These are phyloP conservation scores for human (Homo sapiens) DNA, from an alignment of 2,113 vertebrate species.

Conservation along the genomic window GRCh38 chr18:22543501-22544000, in stretches of 20 bases:
- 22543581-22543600: not conserved
- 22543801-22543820: conserved; percentile 1
- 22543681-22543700: not conserved
- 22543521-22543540: conserved; percentile 17
- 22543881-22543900: conserved; percentile 23
- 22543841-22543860: not conserved
- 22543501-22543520: conserved; percentile 34
- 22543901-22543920: conserved; percentile 18
- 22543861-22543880: conserved; percentile 34
- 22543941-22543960: conserved; percentile 5
- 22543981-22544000: not conserved
- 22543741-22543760: not conserved
- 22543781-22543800: not conserved
- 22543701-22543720: not conserved
- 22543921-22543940: conserved; percentile 29
- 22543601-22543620: not conserved
- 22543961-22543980: not conserved
- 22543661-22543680: not conserved
- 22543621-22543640: not conserved
- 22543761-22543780: not conserved
- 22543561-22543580: conserved; percentile 17
- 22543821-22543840: not conserved
- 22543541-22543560: not conserved
- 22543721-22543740: not conserved
- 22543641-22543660: not conserved